phyloP scores from a whole-genome alignment of 2,113 vertebrate genomes.

The Perccottus glenii region DNA sequence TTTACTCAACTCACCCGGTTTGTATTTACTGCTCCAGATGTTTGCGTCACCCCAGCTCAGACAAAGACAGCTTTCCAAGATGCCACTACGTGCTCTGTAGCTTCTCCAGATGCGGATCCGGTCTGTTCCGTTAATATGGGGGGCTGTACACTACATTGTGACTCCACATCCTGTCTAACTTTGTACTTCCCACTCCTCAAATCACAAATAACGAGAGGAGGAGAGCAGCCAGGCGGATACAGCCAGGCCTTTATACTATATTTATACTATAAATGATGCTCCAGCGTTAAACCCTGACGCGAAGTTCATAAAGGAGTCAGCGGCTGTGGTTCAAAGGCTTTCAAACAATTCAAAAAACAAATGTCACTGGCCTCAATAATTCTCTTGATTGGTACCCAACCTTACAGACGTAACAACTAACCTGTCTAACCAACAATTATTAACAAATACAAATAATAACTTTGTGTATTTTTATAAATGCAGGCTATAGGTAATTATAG shows the following conservation, averaged over 20 bases:
- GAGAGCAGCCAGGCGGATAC: neutral
- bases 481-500: too few species aligned
- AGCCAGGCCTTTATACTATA: too few species aligned
- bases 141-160: conserved; percentile 32
- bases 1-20: conserved; percentile 35
- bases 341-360: neutral
- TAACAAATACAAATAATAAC: too few species aligned
- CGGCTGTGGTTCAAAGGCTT: neutral
- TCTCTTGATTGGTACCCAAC: too few species aligned
- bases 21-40: neutral
- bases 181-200: conserved; percentile 70
- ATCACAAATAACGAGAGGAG: conserved; percentile 35
- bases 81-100: conserved; percentile 12
- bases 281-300: conserved; percentile 34
- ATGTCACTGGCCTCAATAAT: too few species aligned
- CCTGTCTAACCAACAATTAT: too few species aligned
- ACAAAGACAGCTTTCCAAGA: conserved; percentile 25
- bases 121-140: conserved; percentile 22
- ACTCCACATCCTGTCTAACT: conserved; percentile 75
- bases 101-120: conserved; percentile 43
- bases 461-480: too few species aligned
- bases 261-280: too few species aligned
- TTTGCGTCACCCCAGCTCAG: conserved; percentile 3
- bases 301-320: conserved; percentile 13
- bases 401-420: neutral